Conservation (phyloP, 2,888 invertebrate genomes). For the Sericinus montela region DNA sequence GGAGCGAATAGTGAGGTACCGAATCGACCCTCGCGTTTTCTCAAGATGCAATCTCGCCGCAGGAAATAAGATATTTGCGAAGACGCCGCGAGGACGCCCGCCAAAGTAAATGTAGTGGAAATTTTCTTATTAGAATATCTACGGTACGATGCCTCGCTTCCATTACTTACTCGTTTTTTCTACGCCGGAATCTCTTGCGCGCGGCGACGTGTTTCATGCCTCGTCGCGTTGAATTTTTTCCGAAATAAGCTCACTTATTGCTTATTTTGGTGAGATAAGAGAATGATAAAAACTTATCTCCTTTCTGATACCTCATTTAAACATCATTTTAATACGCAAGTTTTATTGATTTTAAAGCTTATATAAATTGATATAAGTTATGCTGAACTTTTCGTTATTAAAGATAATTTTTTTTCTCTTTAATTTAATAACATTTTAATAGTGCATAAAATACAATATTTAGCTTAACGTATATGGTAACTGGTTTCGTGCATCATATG, state of each 20-base stretch:
- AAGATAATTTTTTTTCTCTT: too few species aligned
- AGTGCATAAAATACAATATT: too few species aligned
- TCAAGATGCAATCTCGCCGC: slow-evolving; percentile 80
- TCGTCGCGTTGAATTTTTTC: slow-evolving; percentile 41
- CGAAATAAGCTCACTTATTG: slow-evolving; percentile 24
- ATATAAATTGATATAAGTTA: too few species aligned
- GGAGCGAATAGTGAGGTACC: slow-evolving; percentile 69
- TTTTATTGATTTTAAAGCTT: too few species aligned
- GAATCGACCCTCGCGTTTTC: slow-evolving; percentile 76
- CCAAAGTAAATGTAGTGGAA: slow-evolving; percentile 80
- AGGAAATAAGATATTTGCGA: slow-evolving; percentile 81
- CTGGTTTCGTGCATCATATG: too few species aligned
- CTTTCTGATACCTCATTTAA: too few species aligned
- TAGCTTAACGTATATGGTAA: too few species aligned
- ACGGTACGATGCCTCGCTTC: slow-evolving; percentile 74
- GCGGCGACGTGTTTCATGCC: slow-evolving; percentile 51
- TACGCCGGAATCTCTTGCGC: slow-evolving; percentile 65
- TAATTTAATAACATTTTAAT: too few species aligned
- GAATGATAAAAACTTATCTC: not conserved
- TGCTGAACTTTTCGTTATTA: too few species aligned
- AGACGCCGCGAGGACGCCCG: slow-evolving; percentile 78
- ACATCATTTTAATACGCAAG: too few species aligned
- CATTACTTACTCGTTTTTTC: slow-evolving; percentile 63
- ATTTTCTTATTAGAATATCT: slow-evolving; percentile 80
- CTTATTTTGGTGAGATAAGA: slow-evolving; percentile 4